Base-by-base conservation (phyloP, 30 jellyfish, hydroid and myxozoan genomes). In the Hydractinia echinata region DNA sequence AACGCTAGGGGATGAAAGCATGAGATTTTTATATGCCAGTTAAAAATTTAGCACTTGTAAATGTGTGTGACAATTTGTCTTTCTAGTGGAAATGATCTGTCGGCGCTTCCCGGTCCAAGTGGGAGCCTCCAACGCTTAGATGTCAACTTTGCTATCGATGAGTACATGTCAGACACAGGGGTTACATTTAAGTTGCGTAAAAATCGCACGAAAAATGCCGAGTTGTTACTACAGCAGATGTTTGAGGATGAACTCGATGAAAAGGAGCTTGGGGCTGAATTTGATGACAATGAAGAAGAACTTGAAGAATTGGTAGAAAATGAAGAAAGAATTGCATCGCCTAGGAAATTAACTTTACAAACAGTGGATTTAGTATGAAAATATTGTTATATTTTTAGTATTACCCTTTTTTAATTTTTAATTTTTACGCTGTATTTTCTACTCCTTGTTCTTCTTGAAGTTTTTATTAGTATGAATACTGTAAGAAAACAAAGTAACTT, bases 221-320 rank as follows among this genome's bases (percentile, higher is more conserved):
- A 94, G 74, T 86, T 72, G 66, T 84, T 94, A 76, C 66, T 94
- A 67, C 99, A 94, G 79, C 96, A 88, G 50, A 94, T 94, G 99
- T 94, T 94, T 81, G 99, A 94, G 85, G 99, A 94, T 58, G 99
- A 94, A 72, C 69, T 94, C 76, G 95, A 87, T 64, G 99, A 89
- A 51, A 92, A 83, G 18, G 99, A 94, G 58, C 81, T 87, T 39
- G 99, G 96, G 76, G 92, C 96, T 13, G 92, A 84, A 50, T 49
- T 79, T 53, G 61, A 79, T 58, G 90, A 82, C 44, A 95, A 93
- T 54, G 77, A 55, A 7, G 96, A 94, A 50, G 97, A 88, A 15
- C 60, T 94, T 67, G 91, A 85, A 48, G 98, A 91, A 19, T 83
- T 79, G n/a, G 30, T 91, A 48, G 98, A 86, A 53, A 72, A 61